These are phyloP conservation scores for Epicauta chinensis DNA, from an alignment of 1,140 invertebrate genomes.

Conservation along the genomic window DNA sequence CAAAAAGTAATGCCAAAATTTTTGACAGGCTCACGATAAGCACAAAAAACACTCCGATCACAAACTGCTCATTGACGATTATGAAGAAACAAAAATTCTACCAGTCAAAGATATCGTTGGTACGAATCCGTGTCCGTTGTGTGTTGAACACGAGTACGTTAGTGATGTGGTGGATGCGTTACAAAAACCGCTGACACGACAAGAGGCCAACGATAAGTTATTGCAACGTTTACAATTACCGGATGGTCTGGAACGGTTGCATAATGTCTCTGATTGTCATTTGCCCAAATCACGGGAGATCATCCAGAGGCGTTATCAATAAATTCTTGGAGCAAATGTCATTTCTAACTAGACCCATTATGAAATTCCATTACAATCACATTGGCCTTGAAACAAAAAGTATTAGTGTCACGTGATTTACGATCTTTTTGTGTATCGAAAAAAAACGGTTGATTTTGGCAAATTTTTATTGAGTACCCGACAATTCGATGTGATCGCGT, in stretches of 20 bases:
- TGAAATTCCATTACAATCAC: too few relatives aligned
- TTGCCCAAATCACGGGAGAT: slow-evolving; percentile 49
- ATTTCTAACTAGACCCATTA: too few relatives aligned
- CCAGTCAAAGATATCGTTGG: slow-evolving; percentile 26
- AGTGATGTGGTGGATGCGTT: slow-evolving; percentile 46
- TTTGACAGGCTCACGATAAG: too few relatives aligned
- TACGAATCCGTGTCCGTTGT: slow-evolving; percentile 35
- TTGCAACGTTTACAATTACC: slow-evolving; percentile 35
- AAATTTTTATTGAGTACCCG: too few relatives aligned
- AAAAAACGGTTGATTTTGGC: too few relatives aligned
- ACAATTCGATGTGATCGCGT: too few relatives aligned
- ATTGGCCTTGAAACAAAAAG: too few relatives aligned
- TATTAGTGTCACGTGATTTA: too few relatives aligned
- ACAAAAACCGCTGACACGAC: slow-evolving; percentile 41
- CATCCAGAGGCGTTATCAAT: slow-evolving; percentile 49
- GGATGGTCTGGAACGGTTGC: slow-evolving; percentile 43
- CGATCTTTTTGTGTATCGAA: too few relatives aligned
- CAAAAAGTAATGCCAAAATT: too few relatives aligned
- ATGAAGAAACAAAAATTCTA: background rate
- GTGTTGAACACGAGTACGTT: slow-evolving; percentile 49
- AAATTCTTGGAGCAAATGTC: too few relatives aligned
- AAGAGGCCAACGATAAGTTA: slow-evolving; percentile 42
- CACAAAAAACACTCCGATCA: too few relatives aligned
- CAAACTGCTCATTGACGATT: background rate
- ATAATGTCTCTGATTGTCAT: slow-evolving; percentile 50